Evolutionary conservation across 2,113 vertebrate genomes (phyloP).

Genomic region (Conger conger): DNA sequence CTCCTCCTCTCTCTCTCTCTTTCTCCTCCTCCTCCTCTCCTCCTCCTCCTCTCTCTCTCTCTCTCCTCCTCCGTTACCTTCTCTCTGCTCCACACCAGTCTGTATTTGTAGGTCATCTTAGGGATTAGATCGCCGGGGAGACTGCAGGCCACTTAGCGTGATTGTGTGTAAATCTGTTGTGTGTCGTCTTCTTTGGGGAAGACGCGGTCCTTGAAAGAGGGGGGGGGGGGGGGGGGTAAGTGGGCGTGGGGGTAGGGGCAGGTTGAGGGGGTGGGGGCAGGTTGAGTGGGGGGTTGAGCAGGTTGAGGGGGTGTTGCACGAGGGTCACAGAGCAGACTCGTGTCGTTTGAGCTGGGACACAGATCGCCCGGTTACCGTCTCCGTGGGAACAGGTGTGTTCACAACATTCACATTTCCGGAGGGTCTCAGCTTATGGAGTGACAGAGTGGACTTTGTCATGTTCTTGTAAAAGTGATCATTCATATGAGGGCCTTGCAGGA

Average conservation of each 20-base stretch:
- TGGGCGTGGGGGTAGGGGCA: constrained; percentile 24
- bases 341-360: constrained; percentile 54
- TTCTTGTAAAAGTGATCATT: constrained; percentile 6
- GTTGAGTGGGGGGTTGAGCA: constrained; percentile 65
- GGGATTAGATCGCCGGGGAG: constrained; percentile 99
- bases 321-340: constrained; percentile 47
- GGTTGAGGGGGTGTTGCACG: constrained; percentile 54
- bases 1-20: too few relatives aligned
- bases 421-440: neutral
- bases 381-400: constrained; percentile 74
- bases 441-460: constrained; percentile 10
- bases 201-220: constrained; percentile 8
- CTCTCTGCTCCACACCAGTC: constrained; percentile 82
- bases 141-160: constrained; percentile 99
- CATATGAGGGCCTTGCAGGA: neutral
- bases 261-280: constrained; percentile 49
- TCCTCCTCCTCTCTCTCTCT: too few relatives aligned
- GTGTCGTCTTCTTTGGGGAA: constrained; percentile 53
- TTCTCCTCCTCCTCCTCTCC: too few relatives aligned
- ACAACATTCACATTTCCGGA: constrained; percentile 18
- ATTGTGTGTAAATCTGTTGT: constrained; percentile 98
- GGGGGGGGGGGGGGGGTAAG: neutral
- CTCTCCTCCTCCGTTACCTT: constrained; percentile 97
- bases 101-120: constrained; percentile 99
- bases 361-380: constrained; percentile 59